Conservation (phyloP, 2,113 vertebrate species). For the Protobothrops mucrosquamatus region DNA sequence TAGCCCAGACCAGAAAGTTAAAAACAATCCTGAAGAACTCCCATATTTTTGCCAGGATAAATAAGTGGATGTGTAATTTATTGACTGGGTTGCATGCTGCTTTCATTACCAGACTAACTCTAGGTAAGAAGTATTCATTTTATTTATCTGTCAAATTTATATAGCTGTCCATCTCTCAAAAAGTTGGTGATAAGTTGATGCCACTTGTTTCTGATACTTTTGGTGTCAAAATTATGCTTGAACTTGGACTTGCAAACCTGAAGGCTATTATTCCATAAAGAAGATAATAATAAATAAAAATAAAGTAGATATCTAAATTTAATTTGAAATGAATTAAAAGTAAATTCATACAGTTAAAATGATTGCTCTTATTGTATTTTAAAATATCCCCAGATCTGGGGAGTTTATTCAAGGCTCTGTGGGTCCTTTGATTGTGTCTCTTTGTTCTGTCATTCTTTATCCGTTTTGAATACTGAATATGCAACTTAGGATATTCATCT, state of each 20-base stretch:
- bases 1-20: neutral
- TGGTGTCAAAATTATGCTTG: neutral
- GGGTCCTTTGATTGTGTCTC: neutral
- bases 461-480: neutral
- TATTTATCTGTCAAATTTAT: neutral
- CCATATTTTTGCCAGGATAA: neutral
- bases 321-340: neutral
- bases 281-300: neutral
- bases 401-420: neutral
- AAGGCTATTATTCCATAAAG: neutral
- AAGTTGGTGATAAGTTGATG: neutral
- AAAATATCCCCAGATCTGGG: neutral
- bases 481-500: neutral
- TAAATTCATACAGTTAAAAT: neutral
- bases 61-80: neutral
- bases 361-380: neutral
- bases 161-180: neutral
- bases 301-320: neutral
- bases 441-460: neutral
- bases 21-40: neutral
- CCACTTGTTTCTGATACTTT: neutral
- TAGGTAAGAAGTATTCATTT: neutral
- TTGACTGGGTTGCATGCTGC: neutral
- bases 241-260: neutral
- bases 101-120: neutral